Conservation (phyloP, 2,113 vertebrate genomes). For the Xenopus laevis region DNA sequence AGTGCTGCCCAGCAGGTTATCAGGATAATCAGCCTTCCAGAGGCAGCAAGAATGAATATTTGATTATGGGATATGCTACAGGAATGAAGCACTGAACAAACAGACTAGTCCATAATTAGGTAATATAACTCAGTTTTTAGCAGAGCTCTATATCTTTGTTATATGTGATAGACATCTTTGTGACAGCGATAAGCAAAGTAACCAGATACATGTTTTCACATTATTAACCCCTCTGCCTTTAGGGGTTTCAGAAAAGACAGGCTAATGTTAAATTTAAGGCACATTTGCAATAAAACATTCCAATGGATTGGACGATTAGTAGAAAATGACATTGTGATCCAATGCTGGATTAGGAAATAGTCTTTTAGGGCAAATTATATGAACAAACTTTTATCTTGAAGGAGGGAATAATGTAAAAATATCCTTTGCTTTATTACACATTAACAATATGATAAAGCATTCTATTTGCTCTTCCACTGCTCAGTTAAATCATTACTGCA, state of each 20-base stretch:
- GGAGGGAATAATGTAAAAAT: background rate
- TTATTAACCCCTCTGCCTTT: slow-evolving; percentile 14
- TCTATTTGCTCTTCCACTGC: background rate
- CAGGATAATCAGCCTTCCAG: slow-evolving; percentile 36
- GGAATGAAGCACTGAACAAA: slow-evolving; percentile 30
- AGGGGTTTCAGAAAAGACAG: slow-evolving; percentile 5
- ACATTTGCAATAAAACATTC: background rate
- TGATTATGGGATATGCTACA: slow-evolving; percentile 30
- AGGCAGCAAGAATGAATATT: slow-evolving; percentile 35
- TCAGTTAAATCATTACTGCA: background rate
- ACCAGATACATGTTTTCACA: background rate
- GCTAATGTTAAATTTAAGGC: background rate
- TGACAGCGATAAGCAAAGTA: slow-evolving; percentile 10
- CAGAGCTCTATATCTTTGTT: slow-evolving; percentile 16
- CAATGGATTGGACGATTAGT: too few species aligned
- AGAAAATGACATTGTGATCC: background rate
- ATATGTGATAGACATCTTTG: slow-evolving; percentile 13
- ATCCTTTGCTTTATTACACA: background rate
- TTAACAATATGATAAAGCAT: background rate
- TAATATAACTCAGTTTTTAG: slow-evolving; percentile 21
- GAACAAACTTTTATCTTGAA: background rate
- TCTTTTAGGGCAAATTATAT: background rate
- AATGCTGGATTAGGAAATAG: background rate
- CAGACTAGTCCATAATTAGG: slow-evolving; percentile 31
- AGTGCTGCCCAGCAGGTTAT: slow-evolving; percentile 28